phyloP scores from a whole-genome alignment of 2,797 vertebrate genomes.

The Halcyon chelicuti region DNA sequence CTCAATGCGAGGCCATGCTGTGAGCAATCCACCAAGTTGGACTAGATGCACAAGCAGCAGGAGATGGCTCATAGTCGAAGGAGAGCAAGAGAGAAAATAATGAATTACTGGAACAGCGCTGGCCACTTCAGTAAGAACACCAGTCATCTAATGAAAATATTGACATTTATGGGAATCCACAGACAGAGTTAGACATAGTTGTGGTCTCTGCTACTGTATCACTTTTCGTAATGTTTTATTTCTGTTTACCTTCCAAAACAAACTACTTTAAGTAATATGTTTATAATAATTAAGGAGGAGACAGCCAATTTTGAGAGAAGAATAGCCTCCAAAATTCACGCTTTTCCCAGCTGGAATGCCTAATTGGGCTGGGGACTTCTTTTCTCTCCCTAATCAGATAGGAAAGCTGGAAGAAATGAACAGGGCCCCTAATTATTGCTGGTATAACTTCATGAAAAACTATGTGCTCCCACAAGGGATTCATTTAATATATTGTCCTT shows the following conservation, averaged over 20 bases:
- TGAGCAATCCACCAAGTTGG: background rate
- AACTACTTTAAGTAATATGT: constrained; percentile 50
- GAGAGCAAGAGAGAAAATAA: background rate
- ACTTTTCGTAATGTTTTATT: constrained; percentile 47
- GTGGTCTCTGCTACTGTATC: constrained; percentile 42
- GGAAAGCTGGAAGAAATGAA: background rate
- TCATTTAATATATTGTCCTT: background rate
- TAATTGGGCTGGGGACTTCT: background rate
- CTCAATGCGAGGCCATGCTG: background rate
- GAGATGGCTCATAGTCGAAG: background rate
- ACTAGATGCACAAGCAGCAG: background rate
- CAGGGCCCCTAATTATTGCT: background rate
- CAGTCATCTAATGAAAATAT: constrained; percentile 44
- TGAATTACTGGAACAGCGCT: background rate
- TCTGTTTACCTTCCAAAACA: constrained; percentile 66
- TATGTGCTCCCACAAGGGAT: background rate
- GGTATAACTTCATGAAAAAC: background rate
- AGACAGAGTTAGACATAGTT: constrained; percentile 13
- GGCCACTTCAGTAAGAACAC: constrained; percentile 1
- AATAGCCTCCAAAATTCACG: background rate
- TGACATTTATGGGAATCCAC: constrained; percentile 57
- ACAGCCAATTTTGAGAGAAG: background rate
- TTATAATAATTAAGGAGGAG: constrained; percentile 36
- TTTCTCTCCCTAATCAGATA: constrained; percentile 20
- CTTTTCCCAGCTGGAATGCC: background rate